A percentile compares a stretch with the other conserved stretches of the same genome.
phyloP scores from a whole-genome alignment of 53 echinoderm and acorn worm species.

The Paracentrotus lividus region DNA sequence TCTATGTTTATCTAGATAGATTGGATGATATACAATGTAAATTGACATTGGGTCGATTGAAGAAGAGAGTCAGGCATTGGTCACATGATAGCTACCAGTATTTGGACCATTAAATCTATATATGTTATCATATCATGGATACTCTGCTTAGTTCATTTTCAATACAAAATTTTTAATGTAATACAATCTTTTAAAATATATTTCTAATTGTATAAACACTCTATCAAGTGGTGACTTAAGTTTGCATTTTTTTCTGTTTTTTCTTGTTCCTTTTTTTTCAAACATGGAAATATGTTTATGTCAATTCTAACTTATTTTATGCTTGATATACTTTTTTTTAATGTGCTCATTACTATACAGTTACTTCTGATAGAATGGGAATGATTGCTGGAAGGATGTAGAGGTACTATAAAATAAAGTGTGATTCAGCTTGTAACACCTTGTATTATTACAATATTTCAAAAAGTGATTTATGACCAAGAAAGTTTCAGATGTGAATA shows the following conservation, averaged over 20 bases:
- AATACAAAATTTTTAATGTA: not conserved
- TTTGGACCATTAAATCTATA: not conserved
- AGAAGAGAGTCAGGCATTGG: constrained; percentile 6
- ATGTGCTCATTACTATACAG: not conserved
- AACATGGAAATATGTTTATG: not conserved
- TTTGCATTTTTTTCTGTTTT: not conserved
- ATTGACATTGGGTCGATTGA: constrained; percentile 28
- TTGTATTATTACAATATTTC: not conserved
- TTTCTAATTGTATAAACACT: not conserved
- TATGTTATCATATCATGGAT: not conserved
- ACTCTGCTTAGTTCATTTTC: not conserved
- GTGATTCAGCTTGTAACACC: not conserved
- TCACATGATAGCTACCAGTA: constrained; percentile 10
- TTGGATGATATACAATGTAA: constrained; percentile 27
- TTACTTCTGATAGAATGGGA: not conserved
- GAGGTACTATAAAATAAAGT: no score
- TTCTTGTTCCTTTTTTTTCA: not conserved
- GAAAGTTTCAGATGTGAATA: not conserved
- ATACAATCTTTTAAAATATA: not conserved
- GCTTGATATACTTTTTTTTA: not conserved
- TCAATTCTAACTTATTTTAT: not conserved
- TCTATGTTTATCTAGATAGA: constrained; percentile 4
- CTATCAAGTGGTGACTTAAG: no score
- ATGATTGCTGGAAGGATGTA: not conserved
- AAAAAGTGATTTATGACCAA: not conserved